These are phyloP conservation scores for Chrosomus eos DNA, from an alignment of 2,797 vertebrate species.

Conservation along the genomic window DNA sequence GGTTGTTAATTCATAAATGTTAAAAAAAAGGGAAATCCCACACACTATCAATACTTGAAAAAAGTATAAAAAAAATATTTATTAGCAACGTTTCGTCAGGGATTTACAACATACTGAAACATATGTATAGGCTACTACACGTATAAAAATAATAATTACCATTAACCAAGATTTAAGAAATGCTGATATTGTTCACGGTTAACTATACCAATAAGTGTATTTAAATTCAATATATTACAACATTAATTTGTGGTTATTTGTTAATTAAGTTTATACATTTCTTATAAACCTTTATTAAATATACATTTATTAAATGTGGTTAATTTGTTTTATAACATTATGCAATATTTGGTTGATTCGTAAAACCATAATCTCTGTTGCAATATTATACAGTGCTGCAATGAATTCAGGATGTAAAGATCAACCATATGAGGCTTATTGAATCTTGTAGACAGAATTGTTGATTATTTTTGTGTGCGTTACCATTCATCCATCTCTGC, in stretches of 20 bases:
- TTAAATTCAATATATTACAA: not conserved
- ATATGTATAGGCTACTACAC: too few species aligned
- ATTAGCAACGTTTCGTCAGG: too few species aligned
- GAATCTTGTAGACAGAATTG: constrained; percentile 21
- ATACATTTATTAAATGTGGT: not conserved
- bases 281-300: not conserved
- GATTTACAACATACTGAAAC: too few species aligned
- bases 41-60: too few species aligned
- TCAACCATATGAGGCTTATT: not conserved
- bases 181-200: not conserved
- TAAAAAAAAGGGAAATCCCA: not conserved
- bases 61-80: too few species aligned
- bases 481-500: constrained; percentile 12
- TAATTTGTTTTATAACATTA: constrained; percentile 20
- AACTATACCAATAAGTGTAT: not conserved
- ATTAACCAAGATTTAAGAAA: not conserved
- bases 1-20: not conserved
- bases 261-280: not conserved
- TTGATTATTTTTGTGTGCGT: constrained; percentile 13
- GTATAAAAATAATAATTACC: too few species aligned
- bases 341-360: not conserved
- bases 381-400: not conserved
- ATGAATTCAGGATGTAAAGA: constrained; percentile 24
- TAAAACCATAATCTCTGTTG: not conserved
- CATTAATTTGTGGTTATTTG: not conserved